These are phyloP conservation scores for Phaedon cochleariae DNA, from an alignment of 2,888 invertebrate species.

Conservation along the genomic window DNA sequence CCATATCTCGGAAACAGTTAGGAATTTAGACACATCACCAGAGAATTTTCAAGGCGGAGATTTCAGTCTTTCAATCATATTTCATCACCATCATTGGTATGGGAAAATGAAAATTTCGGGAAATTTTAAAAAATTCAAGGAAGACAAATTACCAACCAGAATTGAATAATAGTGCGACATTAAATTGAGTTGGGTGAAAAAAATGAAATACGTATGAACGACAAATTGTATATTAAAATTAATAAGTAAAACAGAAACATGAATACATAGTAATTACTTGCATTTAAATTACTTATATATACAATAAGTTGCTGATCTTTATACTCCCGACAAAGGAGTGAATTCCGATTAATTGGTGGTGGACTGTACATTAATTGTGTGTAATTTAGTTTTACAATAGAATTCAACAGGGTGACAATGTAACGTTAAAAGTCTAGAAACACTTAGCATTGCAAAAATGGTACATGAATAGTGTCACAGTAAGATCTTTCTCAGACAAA, in stretches of 20 bases:
- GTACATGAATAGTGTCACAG: constrained; percentile 41
- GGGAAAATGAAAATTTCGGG: too few species aligned
- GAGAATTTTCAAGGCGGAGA: too few species aligned
- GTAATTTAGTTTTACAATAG: constrained; percentile 40
- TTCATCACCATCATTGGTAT: too few species aligned
- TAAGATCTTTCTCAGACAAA: constrained; percentile 13
- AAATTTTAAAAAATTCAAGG: too few species aligned
- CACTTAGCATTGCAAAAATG: constrained; percentile 46
- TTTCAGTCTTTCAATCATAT: too few species aligned
- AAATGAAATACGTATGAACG: constrained; percentile 51
- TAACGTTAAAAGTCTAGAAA: constrained; percentile 58
- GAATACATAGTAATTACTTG: constrained; percentile 61
- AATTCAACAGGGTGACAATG: constrained; percentile 57
- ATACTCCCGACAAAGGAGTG: constrained; percentile 57
- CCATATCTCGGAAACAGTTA: too few species aligned
- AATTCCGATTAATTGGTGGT: constrained; percentile 44
- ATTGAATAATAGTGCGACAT: too few species aligned
- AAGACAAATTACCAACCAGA: too few species aligned
- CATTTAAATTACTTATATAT: constrained; percentile 60
- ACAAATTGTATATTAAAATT: constrained; percentile 64
- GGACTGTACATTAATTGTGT: constrained; percentile 53
- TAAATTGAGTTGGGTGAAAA: too few species aligned
- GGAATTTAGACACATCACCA: too few species aligned
- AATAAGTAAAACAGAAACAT: constrained; percentile 65
- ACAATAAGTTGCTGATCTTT: constrained; percentile 58